Percentiles rank a stretch among this genome's conserved stretches.
These are phyloP conservation scores for Drosophila rufa DNA, from an alignment of 1,140 invertebrate species.

Conservation along the genomic window DNA sequence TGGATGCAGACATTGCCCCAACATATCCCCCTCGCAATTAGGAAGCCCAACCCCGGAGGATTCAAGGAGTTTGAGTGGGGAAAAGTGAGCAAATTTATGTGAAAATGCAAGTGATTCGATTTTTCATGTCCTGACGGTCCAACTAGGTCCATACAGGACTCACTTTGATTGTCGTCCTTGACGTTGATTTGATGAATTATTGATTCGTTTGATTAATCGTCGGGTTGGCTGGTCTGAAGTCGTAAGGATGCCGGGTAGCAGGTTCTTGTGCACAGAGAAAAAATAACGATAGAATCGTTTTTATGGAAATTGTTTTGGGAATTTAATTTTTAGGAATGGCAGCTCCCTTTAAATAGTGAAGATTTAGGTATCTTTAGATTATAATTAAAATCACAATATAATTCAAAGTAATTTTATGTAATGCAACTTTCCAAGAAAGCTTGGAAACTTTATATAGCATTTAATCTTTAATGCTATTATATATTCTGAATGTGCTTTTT, in stretches of 20 bases:
- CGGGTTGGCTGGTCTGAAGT: slow-evolving; percentile 25
- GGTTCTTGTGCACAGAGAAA: slow-evolving; percentile 1
- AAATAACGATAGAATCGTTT: background rate
- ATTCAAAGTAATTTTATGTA: background rate
- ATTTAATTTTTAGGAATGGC: too few species aligned
- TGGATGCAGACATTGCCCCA: slow-evolving; percentile 20
- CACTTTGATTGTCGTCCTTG: slow-evolving; percentile 48
- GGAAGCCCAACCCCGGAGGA: background rate
- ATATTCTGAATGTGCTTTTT: background rate
- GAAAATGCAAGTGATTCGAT: slow-evolving; percentile 77
- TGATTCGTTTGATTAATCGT: slow-evolving; percentile 79
- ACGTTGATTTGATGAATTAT: slow-evolving; percentile 79
- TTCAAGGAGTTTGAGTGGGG: background rate
- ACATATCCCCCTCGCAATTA: slow-evolving; percentile 45
- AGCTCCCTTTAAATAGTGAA: too few species aligned
- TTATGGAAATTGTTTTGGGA: background rate
- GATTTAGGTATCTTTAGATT: too few species aligned
- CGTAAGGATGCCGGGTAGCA: background rate
- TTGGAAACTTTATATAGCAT: background rate
- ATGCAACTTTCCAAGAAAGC: background rate
- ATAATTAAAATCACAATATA: too few species aligned
- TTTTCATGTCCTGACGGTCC: slow-evolving; percentile 50
- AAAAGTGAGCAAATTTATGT: slow-evolving; percentile 67
- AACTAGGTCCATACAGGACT: slow-evolving; percentile 1
- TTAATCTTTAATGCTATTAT: background rate